Conservation (phyloP, 2,888 invertebrate genomes). For the Metopia argyrocephala region DNA sequence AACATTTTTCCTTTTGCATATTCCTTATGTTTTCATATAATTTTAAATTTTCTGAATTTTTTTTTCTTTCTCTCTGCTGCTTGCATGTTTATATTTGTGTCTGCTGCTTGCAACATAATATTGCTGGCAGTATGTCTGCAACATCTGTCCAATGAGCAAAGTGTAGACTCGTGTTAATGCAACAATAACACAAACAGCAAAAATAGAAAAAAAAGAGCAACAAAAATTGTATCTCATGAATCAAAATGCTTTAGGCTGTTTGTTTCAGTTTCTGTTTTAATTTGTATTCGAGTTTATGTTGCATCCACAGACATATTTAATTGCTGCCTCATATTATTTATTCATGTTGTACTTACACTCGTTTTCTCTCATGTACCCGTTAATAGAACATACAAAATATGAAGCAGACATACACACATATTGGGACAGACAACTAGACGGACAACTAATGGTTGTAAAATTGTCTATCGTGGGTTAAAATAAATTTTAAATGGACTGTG, state of each 20-base stretch:
- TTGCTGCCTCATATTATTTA: conserved; percentile 55
- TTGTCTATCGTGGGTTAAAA: background rate
- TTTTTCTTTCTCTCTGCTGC: conserved; percentile 4
- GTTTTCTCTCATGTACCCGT: conserved; percentile 26
- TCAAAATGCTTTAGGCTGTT: conserved; percentile 58
- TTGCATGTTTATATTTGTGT: background rate
- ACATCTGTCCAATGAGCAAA: conserved; percentile 58
- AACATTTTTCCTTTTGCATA: conserved; percentile 42
- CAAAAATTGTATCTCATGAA: conserved; percentile 51
- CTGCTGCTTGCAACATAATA: conserved; percentile 39
- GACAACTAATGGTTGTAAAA: background rate
- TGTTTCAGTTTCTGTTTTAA: conserved; percentile 13
- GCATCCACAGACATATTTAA: conserved; percentile 24
- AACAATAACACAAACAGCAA: conserved; percentile 28
- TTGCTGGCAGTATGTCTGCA: conserved; percentile 55
- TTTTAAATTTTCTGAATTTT: conserved; percentile 10
- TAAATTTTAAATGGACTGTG: background rate
- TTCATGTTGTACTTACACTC: conserved; percentile 51
- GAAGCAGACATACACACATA: background rate
- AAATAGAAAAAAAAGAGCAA: conserved; percentile 51
- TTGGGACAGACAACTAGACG: background rate
- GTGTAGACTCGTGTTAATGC: conserved; percentile 13
- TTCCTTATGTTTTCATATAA: conserved; percentile 48
- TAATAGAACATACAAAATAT: conserved; percentile 11
- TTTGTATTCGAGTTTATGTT: conserved; percentile 18